Evolutionary conservation across 2,113 vertebrate genomes (phyloP).

Genomic region (Sinosuthora webbiana): DNA sequence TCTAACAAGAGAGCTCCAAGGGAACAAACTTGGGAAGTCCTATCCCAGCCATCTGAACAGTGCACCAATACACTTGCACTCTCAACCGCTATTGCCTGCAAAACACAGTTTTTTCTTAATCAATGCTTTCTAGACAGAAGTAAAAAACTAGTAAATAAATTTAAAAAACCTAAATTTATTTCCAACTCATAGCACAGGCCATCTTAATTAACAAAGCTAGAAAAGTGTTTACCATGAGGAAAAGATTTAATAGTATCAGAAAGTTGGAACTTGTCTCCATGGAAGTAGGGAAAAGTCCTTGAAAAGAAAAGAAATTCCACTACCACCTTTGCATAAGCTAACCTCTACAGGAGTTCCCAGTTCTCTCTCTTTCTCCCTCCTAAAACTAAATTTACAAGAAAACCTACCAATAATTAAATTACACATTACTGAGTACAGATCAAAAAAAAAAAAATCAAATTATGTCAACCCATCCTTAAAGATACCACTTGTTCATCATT

Average conservation of each 20-base stretch:
- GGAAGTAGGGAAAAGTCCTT: background rate
- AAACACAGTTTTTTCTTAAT: background rate
- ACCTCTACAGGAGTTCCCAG: background rate
- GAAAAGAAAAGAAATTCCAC: background rate
- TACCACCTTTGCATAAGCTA: background rate
- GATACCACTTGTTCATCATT: background rate
- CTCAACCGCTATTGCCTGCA: slow-evolving; percentile 88
- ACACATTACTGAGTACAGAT: background rate
- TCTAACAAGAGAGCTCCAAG: slow-evolving; percentile 91
- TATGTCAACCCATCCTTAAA: background rate
- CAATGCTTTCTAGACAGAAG: background rate
- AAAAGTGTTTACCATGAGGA: background rate
- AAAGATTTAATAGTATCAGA: background rate
- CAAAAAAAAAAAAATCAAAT: background rate
- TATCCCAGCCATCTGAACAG: slow-evolving; percentile 97
- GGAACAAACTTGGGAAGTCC: slow-evolving; percentile 95
- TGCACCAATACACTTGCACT: slow-evolving; percentile 93
- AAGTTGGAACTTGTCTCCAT: background rate
- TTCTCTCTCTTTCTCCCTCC: background rate
- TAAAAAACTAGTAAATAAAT: background rate
- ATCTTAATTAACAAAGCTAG: background rate
- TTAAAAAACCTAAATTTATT: background rate
- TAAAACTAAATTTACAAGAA: background rate
- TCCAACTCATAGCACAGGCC: background rate
- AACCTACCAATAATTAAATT: background rate